A percentile compares a stretch with the other conserved stretches of the same genome.
Evolutionary conservation across 2,888 invertebrate genomes (phyloP).

Genomic region (Synergus japonicus): DNA sequence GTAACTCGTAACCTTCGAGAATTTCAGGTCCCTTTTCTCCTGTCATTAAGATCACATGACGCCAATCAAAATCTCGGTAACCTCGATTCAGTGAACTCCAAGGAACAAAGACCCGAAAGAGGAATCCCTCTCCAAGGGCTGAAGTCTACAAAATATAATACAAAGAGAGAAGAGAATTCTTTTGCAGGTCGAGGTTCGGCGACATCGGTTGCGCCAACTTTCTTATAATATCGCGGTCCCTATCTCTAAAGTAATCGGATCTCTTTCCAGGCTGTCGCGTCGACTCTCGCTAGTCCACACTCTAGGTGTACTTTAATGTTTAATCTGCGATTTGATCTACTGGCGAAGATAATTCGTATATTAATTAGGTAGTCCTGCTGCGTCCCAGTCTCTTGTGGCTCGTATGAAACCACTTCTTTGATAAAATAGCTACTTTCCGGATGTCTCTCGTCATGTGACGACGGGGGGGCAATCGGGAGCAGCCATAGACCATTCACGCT

Average conservation of each 20-base stretch:
- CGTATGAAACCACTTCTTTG: constrained; percentile 43
- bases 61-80: constrained; percentile 28
- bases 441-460: neutral
- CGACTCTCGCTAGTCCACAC: constrained; percentile 50
- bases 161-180: neutral
- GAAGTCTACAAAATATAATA: neutral
- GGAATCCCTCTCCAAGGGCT: neutral
- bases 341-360: constrained; percentile 62
- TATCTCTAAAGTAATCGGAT: constrained; percentile 60
- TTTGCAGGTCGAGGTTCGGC: constrained; percentile 34
- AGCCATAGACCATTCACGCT: neutral
- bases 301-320: constrained; percentile 46
- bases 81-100: constrained; percentile 6
- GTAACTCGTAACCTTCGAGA: neutral
- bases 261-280: constrained; percentile 62
- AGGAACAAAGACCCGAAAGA: constrained; percentile 3
- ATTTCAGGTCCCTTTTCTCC: constrained; percentile 26
- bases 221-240: neutral
- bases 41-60: constrained; percentile 34
- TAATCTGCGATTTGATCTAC: constrained; percentile 57
- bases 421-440: neutral
- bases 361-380: constrained; percentile 60
- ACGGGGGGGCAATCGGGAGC: neutral
- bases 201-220: constrained; percentile 55
- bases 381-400: constrained; percentile 39